Conservation (phyloP, 2,797 vertebrate genomes). For the Buphagus erythrorhynchus region DNA sequence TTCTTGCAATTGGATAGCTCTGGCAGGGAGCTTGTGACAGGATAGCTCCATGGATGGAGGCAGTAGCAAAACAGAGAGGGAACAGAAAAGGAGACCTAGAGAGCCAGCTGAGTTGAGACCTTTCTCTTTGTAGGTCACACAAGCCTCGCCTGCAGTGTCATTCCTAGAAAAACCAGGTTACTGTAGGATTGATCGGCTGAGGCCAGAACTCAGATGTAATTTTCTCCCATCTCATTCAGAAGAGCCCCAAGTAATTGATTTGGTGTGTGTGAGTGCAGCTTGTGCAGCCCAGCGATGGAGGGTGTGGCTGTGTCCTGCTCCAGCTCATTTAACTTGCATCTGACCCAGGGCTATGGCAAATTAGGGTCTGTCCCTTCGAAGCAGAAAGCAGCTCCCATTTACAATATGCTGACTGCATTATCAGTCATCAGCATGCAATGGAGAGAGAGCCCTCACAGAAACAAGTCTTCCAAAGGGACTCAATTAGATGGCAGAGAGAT, state of each 20-base stretch:
- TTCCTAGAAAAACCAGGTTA: conserved; percentile 67
- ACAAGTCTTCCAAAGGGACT: neutral
- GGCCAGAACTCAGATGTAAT: conserved; percentile 53
- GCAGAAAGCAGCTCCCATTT: conserved; percentile 22
- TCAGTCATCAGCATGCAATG: neutral
- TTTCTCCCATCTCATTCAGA: conserved; percentile 29
- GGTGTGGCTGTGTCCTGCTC: conserved; percentile 14
- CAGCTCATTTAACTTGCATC: neutral
- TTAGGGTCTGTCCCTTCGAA: conserved; percentile 24
- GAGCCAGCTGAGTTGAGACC: neutral
- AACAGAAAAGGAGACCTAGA: neutral
- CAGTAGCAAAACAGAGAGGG: neutral
- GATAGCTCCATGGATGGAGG: neutral
- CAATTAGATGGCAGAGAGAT: neutral
- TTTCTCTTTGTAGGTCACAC: conserved; percentile 39
- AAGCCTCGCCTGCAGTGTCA: conserved; percentile 11
- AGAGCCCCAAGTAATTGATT: conserved; percentile 37
- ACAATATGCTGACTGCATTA: neutral
- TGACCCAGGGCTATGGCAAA: conserved; percentile 38
- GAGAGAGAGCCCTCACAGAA: neutral
- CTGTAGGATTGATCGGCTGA: conserved; percentile 42
- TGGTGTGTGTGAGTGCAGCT: neutral
- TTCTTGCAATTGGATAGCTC: neutral
- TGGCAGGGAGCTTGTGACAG: neutral
- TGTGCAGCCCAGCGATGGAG: neutral